Conservation (phyloP, 2,113 vertebrate species). For the Elephantulus edwardii region DNA sequence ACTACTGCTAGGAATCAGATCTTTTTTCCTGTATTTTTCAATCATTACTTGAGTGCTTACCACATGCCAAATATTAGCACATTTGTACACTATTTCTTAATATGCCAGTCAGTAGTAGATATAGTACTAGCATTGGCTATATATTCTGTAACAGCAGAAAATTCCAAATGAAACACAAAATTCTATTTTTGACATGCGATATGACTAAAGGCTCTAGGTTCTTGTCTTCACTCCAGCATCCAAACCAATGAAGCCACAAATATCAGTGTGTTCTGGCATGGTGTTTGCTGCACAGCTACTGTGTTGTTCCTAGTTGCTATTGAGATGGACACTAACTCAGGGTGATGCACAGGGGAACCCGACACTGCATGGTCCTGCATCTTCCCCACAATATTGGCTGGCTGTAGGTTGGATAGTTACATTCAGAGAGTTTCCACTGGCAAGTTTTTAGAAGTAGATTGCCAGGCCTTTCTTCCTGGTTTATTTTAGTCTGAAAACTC, state of each 20-base stretch:
- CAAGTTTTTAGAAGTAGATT: background rate
- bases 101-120: no score
- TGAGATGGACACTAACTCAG: background rate
- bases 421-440: background rate
- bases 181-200: background rate
- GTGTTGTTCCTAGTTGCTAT: background rate
- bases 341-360: background rate
- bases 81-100: background rate
- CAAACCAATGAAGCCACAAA: background rate
- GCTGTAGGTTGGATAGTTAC: background rate
- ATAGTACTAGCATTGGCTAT: background rate
- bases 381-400: background rate
- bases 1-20: background rate
- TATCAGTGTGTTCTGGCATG: background rate
- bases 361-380: background rate
- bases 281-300: background rate
- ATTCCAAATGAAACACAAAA: background rate
- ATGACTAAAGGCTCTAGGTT: background rate
- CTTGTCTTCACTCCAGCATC: background rate
- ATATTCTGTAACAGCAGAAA: background rate
- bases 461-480: background rate
- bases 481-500: background rate
- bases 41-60: background rate
- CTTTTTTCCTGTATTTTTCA: background rate
- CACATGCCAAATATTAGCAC: background rate